Base-by-base conservation (phyloP, 2,888 invertebrate species). In the Baronia brevicornis region DNA sequence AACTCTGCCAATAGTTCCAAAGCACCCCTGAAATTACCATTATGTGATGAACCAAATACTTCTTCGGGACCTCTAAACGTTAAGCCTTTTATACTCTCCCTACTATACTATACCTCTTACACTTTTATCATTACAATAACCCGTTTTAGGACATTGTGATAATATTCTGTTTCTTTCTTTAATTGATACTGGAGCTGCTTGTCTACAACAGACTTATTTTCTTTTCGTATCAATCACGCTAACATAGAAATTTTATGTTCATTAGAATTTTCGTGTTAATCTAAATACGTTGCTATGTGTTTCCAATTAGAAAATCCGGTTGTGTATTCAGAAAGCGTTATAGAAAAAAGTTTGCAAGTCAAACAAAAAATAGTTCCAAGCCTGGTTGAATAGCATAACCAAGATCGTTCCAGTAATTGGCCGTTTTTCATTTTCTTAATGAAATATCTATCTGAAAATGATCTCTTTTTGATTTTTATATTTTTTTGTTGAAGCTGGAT, bases 401-500 rank as follows among this genome's bases (percentile, higher is more conserved):
- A 38, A 33, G 33, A 34, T 33, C 29, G 25, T 36, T 39, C 33
- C 35, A 39, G 39, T 39, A 11, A 35, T 35, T 39, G 35, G 10
- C 39, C 19, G 30, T 36, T 32, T 39, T 39, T 36, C 25, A 33
- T 36, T 32, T 39, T 39, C 28, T 33, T 36, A 15, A 5, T 36
- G 25, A 38, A 41, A 38, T 36, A 21, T 4, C 28, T 36, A 36
- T 38, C 25, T 42, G 33, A 42, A 26, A 39, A 42, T 17, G 33
- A 4, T 36, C 39, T 36, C 33, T 39, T 36, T n/a, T 42, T 43
- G 36, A 33, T 34, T 17, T 21, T 30, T 40, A 31, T 44, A 44
- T 31, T 37, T 42, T 36, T 43, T 42, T 39, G 40, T 28, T 24
- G 35, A 34, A 36, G 27, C 41, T 41, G 38, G 26, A 39, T 39